Percentiles rank a stretch among this genome's conserved stretches.
Evolutionary conservation across 1,140 invertebrate genomes (phyloP).

Genomic region (Ctenoplectra terminalis): DNA sequence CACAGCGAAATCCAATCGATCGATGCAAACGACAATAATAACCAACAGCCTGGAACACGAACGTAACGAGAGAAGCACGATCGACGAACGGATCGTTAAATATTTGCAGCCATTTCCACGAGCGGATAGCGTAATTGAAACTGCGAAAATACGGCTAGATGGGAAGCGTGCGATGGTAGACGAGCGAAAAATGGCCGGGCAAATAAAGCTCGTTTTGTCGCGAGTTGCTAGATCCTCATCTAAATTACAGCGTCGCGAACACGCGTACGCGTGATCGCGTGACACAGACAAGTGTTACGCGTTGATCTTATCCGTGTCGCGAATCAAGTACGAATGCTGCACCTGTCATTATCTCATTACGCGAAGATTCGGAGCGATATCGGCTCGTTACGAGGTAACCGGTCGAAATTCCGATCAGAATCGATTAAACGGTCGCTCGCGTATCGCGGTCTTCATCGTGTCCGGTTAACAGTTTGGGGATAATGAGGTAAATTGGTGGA

Average conservation of each 20-base stretch:
- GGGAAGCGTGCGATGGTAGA: conserved; percentile 10
- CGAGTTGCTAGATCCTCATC: conserved; percentile 61
- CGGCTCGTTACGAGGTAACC: conserved; percentile 6
- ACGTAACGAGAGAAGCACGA: neutral
- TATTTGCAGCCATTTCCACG: neutral
- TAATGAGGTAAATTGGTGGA: conserved; percentile 4
- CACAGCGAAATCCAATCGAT: neutral
- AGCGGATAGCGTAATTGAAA: conserved; percentile 43
- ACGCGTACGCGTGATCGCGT: conserved; percentile 47
- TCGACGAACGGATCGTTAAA: neutral
- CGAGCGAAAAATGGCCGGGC: conserved; percentile 25
- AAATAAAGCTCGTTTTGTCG: conserved; percentile 47
- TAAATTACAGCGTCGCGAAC: conserved; percentile 57
- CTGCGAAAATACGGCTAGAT: conserved; percentile 26
- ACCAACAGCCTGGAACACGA: neutral
- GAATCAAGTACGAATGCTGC: conserved; percentile 58
- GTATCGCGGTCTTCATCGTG: conserved; percentile 16
- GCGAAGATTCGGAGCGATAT: conserved; percentile 32
- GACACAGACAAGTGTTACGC: conserved; percentile 48
- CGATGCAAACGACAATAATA: neutral
- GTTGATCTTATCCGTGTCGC: conserved; percentile 60
- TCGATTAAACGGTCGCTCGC: conserved; percentile 45
- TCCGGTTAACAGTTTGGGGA: conserved; percentile 13
- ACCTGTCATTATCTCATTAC: conserved; percentile 68
- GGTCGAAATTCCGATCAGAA: conserved; percentile 13